These are phyloP conservation scores for Manduca sexta DNA, from an alignment of 1,140 invertebrate species.

Conservation along the genomic window DNA sequence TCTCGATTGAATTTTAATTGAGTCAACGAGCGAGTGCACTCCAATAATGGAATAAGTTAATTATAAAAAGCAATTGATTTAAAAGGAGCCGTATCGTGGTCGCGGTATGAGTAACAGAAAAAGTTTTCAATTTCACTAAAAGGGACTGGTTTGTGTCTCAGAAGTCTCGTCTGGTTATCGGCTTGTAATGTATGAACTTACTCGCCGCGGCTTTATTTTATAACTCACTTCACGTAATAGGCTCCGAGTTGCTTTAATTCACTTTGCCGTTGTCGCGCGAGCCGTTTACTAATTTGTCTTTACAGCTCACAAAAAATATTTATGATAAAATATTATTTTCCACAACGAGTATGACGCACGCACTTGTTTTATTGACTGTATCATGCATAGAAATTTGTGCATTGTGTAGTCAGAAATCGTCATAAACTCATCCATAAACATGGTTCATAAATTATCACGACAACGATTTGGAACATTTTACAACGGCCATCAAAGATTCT, in stretches of 20 bases:
- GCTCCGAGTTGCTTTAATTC: slow-evolving; percentile 57
- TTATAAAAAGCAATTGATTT: slow-evolving; percentile 73
- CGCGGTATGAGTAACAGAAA: slow-evolving; percentile 70
- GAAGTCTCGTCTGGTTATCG: slow-evolving; percentile 73
- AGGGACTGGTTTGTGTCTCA: slow-evolving; percentile 74
- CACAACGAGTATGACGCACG: neutral
- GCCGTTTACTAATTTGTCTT: slow-evolving; percentile 42
- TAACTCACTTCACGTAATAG: slow-evolving; percentile 71
- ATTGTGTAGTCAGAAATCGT: slow-evolving; percentile 17
- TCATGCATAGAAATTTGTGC: too few species aligned
- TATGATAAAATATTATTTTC: slow-evolving; percentile 7
- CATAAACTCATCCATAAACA: slow-evolving; percentile 67
- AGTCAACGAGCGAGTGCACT: slow-evolving; percentile 60
- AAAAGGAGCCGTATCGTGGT: slow-evolving; percentile 62
- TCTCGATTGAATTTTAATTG: slow-evolving; percentile 62
- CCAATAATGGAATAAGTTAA: slow-evolving; percentile 67
- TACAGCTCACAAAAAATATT: slow-evolving; percentile 18
- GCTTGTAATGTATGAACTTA: slow-evolving; percentile 73
- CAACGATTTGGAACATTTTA: slow-evolving; percentile 69
- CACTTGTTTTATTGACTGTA: neutral
- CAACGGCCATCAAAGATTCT: slow-evolving; percentile 66
- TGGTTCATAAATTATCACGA: slow-evolving; percentile 70
- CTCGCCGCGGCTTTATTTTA: slow-evolving; percentile 66
- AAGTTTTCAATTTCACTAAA: slow-evolving; percentile 76
- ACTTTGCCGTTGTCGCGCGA: slow-evolving; percentile 40